Evolutionary conservation across 1,140 invertebrate species (phyloP), one percentile per base, ranked within the genome.

Genomic region (Ips typographus): DNA sequence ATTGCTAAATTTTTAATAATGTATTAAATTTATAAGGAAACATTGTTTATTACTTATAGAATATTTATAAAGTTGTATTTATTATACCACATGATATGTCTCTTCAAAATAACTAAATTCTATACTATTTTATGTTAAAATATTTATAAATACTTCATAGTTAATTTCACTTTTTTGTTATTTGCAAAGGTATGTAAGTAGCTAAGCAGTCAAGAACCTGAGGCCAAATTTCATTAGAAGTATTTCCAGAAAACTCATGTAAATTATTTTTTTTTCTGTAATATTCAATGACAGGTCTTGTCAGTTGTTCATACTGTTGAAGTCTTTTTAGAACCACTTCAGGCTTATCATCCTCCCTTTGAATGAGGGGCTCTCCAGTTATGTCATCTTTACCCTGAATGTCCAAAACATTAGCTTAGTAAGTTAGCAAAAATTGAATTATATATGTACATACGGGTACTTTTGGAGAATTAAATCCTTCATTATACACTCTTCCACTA

Each of bases 391-490:
- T 89, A 1, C 90, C 90, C 74, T 79, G 8, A 62, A 62, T 22
- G 22, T 22, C 22, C 22, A 22, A 22, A 22, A 22, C 22, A 22
- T 22, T 22, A 22, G 22, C 22, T 22, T 22, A 22, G 22, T 22
- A 22, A 22, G 22, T 22, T 22, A 22, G 22, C 22, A 22, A 22
- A 22, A 22, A 22, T 22, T 22, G 22, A 22, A 22, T 22, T 22
- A 22, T 22, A 22, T 22, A 22, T 22, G 22, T 59, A 74, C 74
- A 74, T 74, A 78, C 78, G 51, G 73, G 71, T 40, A 90, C 84
- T 86, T 96, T 96, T 1, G 96, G 96, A 69, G 94, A 92, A 79
- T 96, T 96, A 79, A 97, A 99, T 61, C 93, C 92, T 69, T 89
- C 88, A 79, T 98, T 96, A 78, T 99, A 99, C 4, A 96, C 93